Evolutionary conservation across 2,888 invertebrate genomes (phyloP), one percentile per base, ranked within the genome.

Genomic region (Drosophila yooni): DNA sequence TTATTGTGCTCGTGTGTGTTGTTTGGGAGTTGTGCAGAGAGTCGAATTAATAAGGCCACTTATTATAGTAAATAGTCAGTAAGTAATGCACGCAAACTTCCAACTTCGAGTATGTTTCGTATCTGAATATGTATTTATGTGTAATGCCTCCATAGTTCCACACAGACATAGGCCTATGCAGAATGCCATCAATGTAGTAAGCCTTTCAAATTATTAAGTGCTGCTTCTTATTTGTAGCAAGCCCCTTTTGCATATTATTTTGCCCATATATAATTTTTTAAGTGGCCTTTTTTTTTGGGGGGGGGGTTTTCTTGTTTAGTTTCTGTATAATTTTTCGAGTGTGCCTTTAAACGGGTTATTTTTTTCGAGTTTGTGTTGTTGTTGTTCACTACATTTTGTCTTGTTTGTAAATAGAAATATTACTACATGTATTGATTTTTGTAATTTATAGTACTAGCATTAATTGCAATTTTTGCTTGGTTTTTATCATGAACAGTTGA

Each of bases 41-140:
- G 71, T 76, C 76, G 72, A 82, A 80, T 73, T 74, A 76, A 64
- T 83, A 83, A 83, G 83, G 83, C 83, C 83, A 83, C 83, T 83
- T 83, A 83, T 79, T 71, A 76, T 84, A 86, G 86, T 88, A 70
- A 75, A 84, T 82, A 70, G 81, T 84, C 79, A 29, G 60, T 78
- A 54, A 25, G 18, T 62, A 75, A 77, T 70, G 68, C 75, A 63
- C 70, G 66, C 82, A 61, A 34, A 60, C 74, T 76, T 68, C 70
- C 74, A 70, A 64, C 60, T 59, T 66, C 53, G 38, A 57, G 61
- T 58, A 72, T 79, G 71, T 43, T 61, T 29, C 63, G 53, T 77
- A 57, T 29, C 27, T 21, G 40, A 52, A 54, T 46, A 34, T 51
- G 34, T 62, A 29, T 52, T 27, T 29, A 34, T 25, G 21, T 65